A percentile compares a stretch with the other conserved stretches of the same genome.
Conservation (phyloP, 1,140 invertebrate species). For the Macrobrachium rosenbergii region DNA sequence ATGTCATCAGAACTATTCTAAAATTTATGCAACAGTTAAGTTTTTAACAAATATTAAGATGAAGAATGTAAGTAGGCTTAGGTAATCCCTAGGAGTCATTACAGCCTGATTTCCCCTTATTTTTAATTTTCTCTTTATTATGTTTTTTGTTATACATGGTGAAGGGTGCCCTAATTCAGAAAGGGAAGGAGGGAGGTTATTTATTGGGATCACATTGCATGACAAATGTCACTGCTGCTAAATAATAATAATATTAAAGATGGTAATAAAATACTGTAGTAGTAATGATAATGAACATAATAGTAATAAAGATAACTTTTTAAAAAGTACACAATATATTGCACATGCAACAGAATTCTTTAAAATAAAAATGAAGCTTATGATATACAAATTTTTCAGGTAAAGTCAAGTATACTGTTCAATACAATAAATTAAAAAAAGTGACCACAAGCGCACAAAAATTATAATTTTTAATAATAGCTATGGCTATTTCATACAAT, state of each 20-base stretch:
- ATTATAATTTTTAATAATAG: conserved; percentile 35
- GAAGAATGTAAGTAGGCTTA: neutral
- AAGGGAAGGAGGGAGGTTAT: conserved; percentile 22
- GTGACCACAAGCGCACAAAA: conserved; percentile 44
- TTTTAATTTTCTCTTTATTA: too few species aligned
- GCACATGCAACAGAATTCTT: conserved; percentile 45
- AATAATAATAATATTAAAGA: conserved; percentile 24
- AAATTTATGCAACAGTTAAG: conserved; percentile 21
- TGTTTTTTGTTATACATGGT: conserved; percentile 19
- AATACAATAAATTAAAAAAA: conserved; percentile 29
- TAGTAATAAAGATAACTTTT: neutral
- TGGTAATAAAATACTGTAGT: too few species aligned
- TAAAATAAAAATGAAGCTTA: conserved; percentile 39
- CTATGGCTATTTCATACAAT: conserved; percentile 52
- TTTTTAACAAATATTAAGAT: conserved; percentile 23
- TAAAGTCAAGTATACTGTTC: conserved; percentile 40
- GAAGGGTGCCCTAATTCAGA: conserved; percentile 19
- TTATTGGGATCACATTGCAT: conserved; percentile 45
- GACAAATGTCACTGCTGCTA: conserved; percentile 39
- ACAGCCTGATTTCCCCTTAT: conserved; percentile 25
- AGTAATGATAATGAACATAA: too few species aligned
- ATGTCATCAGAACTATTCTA: conserved; percentile 7
- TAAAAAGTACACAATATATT: conserved; percentile 52
- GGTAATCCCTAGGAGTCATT: conserved; percentile 34
- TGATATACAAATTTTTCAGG: conserved; percentile 48